phyloP scores from a whole-genome alignment of 2,113 vertebrate genomes.

The Emydura subglobosa region DNA sequence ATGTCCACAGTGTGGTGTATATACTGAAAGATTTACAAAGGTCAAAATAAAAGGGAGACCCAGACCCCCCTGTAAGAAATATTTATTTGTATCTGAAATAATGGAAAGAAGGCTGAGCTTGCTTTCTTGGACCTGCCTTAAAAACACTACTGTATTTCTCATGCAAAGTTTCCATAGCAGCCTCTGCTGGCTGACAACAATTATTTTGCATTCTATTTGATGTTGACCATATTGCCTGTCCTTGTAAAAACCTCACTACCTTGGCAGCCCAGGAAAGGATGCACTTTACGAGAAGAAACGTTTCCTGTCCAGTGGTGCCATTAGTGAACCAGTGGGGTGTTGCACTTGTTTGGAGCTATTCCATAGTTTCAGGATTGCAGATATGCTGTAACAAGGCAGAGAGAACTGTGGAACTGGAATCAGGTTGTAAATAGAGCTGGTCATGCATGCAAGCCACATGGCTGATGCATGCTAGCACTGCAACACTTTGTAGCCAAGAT shows the following conservation, averaged over 20 bases:
- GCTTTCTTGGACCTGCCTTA: conserved; percentile 1
- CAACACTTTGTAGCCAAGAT: neutral
- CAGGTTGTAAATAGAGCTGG: too few species aligned
- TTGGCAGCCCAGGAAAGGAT: neutral
- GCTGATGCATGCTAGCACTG: neutral
- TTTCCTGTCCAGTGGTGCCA: neutral
- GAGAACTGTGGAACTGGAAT: too few species aligned
- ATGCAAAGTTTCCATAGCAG: conserved; percentile 20
- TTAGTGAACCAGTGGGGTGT: neutral
- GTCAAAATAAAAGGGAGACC: conserved; percentile 49
- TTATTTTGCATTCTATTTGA: conserved; percentile 42
- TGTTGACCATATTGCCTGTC: neutral
- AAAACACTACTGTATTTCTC: conserved; percentile 51
- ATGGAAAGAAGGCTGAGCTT: conserved; percentile 35
- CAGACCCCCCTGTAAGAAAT: conserved; percentile 30
- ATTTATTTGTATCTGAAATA: conserved; percentile 31
- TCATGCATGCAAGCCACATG: too few species aligned
- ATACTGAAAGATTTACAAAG: conserved; percentile 39
- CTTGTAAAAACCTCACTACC: conserved; percentile 26
- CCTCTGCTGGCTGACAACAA: neutral
- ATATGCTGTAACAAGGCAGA: too few species aligned
- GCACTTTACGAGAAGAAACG: neutral
- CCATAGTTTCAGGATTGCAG: too few species aligned
- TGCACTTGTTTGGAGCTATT: too few species aligned
- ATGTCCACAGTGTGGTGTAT: conserved; percentile 7